Base-by-base conservation (phyloP, 2,113 vertebrate species). In the Callionymus lyra region DNA sequence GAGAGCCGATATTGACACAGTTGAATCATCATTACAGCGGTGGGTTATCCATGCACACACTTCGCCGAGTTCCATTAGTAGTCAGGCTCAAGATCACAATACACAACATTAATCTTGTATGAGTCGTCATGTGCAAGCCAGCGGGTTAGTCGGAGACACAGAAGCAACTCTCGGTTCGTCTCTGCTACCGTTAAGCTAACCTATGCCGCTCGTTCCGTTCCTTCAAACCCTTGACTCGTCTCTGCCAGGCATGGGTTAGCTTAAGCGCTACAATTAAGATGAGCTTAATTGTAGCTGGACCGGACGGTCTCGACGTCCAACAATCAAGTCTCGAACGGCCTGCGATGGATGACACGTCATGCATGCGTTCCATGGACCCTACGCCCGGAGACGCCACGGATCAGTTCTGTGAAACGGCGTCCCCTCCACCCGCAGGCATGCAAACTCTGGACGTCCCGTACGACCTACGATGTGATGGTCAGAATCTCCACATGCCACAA, bases 101-200 rank as follows among this genome's bases (percentile, higher is more conserved):
- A 72, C 48, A 73, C 50, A 59, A 53, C 21, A 58, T 73, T 41
- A 49, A 48, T 67, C 44, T 60, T 53, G 57, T 43, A 70, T 71
- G 68, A 71, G 47, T 77, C 59, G 62, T 45, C 46, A 36, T 59
- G 56, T 51, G 63, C 63, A 74, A 68, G 72, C 58, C 59, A 74
- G 72, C 70, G 64, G 51, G 62, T 78, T 76, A 70, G 63, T 81
- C 72, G 58, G 65, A 72, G 75, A 75, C 72, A 74, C 70, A 67
- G 68, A 76, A 78, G 72, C 65, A 70, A 78, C 68, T 68, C 65
- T 67, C 65, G 52, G 55, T 65, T 53, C 50, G 53, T 78, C 59
- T 44, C 17, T 70, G 70, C 65, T 63, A 54, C 58, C 39, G 68
- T 76, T 72, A 78, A 76, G 68, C 58, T 74, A 76, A 76, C 16